Evolutionary conservation across 1,140 invertebrate genomes (phyloP).

Genomic region (Penaeus japonicus): DNA sequence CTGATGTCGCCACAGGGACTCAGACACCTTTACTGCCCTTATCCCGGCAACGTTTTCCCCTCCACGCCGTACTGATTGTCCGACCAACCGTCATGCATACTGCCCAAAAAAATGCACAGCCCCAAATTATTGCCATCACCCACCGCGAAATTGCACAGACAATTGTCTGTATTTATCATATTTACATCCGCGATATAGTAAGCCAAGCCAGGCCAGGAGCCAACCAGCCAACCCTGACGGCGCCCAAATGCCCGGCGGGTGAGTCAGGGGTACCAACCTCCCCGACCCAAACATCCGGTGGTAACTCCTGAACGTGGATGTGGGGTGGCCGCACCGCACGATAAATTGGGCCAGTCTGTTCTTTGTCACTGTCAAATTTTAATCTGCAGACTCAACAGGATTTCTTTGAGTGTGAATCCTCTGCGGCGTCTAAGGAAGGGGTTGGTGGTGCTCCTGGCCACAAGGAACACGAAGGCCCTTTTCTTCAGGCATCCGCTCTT

Average conservation of each 20-base stretch:
- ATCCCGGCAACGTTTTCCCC: neutral
- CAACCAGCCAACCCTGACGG: conserved; percentile 8
- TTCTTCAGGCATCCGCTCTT: neutral
- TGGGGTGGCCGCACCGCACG: conserved; percentile 41
- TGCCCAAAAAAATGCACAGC: neutral
- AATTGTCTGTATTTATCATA: too few species aligned
- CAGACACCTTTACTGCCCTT: neutral
- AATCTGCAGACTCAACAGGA: conserved; percentile 47
- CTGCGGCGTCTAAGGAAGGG: neutral
- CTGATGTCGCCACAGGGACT: conserved; percentile 43
- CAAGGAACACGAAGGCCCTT: neutral
- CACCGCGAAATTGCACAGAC: neutral
- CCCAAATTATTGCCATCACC: neutral
- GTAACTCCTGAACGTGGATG: conserved; percentile 32
- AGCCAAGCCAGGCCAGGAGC: neutral
- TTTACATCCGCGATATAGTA: too few species aligned
- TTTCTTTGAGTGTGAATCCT: conserved; percentile 39
- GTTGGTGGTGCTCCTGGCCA: neutral
- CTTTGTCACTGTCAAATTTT: conserved; percentile 54
- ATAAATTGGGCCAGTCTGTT: conserved; percentile 47
- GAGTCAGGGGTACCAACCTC: conserved; percentile 51
- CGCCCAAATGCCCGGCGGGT: conserved; percentile 51
- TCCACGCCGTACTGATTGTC: too few species aligned
- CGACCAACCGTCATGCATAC: neutral
- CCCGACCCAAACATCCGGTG: conserved; percentile 54